These are phyloP conservation scores for Cerastis leucographa DNA, from an alignment of 2,888 invertebrate genomes.

Conservation along the genomic window DNA sequence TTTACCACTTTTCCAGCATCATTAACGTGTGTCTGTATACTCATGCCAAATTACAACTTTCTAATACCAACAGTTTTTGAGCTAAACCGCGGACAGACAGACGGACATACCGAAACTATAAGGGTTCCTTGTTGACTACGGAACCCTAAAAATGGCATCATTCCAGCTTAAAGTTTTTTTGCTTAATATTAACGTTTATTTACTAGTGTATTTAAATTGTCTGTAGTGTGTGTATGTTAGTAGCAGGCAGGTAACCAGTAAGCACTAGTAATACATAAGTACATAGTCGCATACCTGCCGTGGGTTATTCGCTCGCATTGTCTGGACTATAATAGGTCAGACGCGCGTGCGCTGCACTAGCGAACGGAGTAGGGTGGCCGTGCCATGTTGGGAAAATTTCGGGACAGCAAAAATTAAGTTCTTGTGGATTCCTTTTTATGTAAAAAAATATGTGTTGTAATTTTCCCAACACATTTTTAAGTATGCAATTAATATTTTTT, in stretches of 20 bases:
- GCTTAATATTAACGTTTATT: background rate
- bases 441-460: background rate
- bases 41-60: no score
- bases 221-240: background rate
- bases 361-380: conserved; percentile 50
- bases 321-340: conserved; percentile 82
- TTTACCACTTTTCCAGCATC: no score
- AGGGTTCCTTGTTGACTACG: no score
- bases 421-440: no score
- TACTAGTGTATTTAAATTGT: background rate
- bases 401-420: background rate
- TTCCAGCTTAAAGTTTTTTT: background rate
- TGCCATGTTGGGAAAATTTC: background rate
- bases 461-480: background rate
- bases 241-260: conserved; percentile 19
- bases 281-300: conserved; percentile 73
- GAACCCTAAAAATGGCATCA: background rate
- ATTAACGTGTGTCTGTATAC: no score
- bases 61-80: no score
- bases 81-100: no score
- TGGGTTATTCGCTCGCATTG: conserved; percentile 88
- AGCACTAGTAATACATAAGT: conserved; percentile 40
- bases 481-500: background rate
- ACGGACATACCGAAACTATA: no score
- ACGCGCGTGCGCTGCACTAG: conserved; percentile 73